These are phyloP conservation scores for Tenthredo scrophulariae DNA, from an alignment of 2,888 invertebrate genomes.

Conservation along the genomic window DNA sequence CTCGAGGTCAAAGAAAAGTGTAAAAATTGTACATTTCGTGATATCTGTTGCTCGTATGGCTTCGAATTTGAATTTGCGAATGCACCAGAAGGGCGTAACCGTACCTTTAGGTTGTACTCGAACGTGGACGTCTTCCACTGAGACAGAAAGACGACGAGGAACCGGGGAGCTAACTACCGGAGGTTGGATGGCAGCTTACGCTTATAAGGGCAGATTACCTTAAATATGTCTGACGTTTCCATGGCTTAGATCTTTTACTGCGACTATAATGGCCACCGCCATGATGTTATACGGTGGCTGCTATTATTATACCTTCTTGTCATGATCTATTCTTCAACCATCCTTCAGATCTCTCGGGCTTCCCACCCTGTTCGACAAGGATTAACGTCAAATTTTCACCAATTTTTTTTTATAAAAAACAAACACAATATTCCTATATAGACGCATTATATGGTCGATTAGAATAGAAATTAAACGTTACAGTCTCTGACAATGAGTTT, in stretches of 20 bases:
- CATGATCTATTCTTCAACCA: conserved; percentile 47
- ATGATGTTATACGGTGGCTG: conserved; percentile 39
- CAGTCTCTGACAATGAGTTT: conserved; percentile 18
- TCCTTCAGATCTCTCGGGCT: conserved; percentile 10
- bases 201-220: conserved; percentile 56
- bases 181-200: conserved; percentile 54
- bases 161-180: conserved; percentile 54
- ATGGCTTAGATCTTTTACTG: conserved; percentile 52
- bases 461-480: background rate
- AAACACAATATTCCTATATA: background rate
- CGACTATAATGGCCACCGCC: conserved; percentile 45
- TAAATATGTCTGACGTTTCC: conserved; percentile 52
- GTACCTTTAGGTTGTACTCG: conserved; percentile 35
- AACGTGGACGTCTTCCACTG: conserved; percentile 43
- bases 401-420: background rate
- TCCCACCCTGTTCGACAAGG: background rate
- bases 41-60: background rate
- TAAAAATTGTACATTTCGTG: background rate
- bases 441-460: background rate
- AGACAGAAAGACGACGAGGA: conserved; percentile 54
- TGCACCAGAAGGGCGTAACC: conserved; percentile 6
- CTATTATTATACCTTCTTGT: conserved; percentile 47
- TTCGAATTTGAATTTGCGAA: background rate
- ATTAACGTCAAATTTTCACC: background rate
- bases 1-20: background rate